Evolutionary conservation across 2,797 vertebrate species (phyloP).

Genomic region (Centroberyx gerrardi): DNA sequence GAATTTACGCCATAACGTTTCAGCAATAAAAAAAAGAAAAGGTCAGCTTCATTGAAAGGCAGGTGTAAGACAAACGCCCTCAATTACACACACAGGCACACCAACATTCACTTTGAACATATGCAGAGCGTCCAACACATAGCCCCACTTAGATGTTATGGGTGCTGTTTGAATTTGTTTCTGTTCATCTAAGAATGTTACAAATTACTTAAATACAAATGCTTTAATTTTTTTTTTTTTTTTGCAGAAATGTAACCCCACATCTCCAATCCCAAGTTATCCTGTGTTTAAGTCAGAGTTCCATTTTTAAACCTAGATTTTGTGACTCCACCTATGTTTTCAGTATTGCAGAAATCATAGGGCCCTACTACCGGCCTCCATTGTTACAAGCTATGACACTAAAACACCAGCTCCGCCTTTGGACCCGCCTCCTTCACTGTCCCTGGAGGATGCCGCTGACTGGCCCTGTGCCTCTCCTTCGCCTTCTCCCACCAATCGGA

Average conservation of each 20-base stretch:
- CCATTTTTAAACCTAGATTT: conserved; percentile 30
- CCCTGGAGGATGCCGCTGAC: conserved; percentile 76
- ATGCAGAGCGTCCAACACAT: not conserved
- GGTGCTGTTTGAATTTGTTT: too few species aligned
- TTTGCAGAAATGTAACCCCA: conserved; percentile 30
- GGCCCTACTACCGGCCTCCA: conserved; percentile 37
- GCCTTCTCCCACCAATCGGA: conserved; percentile 92
- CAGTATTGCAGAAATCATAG: conserved; percentile 63
- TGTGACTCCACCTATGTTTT: conserved; percentile 39
- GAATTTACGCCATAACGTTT: conserved; percentile 47
- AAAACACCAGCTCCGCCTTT: conserved; percentile 91
- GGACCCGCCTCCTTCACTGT: conserved; percentile 83
- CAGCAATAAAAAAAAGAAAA: conserved; percentile 24
- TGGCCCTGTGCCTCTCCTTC: conserved; percentile 81
- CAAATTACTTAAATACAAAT: conserved; percentile 20
- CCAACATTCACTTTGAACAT: not conserved
- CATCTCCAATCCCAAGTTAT: not conserved
- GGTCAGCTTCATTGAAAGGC: conserved; percentile 27
- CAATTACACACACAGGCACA: not conserved
- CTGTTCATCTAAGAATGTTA: not conserved
- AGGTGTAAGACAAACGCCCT: conserved; percentile 29
- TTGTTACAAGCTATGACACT: conserved; percentile 86
- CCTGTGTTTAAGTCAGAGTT: conserved; percentile 20
- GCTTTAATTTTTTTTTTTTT: not conserved
- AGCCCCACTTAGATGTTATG: not conserved